Evolutionary conservation across 2,888 invertebrate genomes (phyloP), one percentile per base, ranked within the genome.

Genomic region (Andrena haemorrhoa): DNA sequence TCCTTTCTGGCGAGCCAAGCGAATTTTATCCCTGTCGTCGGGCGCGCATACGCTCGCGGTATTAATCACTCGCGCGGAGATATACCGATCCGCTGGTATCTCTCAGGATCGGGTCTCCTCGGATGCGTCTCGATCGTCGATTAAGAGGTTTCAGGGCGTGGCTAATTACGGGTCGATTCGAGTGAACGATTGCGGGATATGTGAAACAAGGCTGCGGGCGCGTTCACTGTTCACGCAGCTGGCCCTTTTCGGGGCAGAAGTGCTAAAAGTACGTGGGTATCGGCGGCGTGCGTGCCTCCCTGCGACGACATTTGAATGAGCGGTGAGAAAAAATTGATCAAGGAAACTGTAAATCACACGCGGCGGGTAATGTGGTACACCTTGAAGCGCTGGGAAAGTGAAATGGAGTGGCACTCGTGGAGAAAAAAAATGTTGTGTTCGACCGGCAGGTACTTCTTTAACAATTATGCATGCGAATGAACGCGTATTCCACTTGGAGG

Each of bases 1-100:
- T 86, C 82, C 79, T 68, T 80, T 84, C 74, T 81, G 69, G 69
- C 70, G 64, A 75, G 68, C 71, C 78, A 66, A 69, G 78, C 64
- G 85, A 85, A 87, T 87, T 87, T 87, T 79, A 87, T 86, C 77
- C 70, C 72, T 74, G 87, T 85, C 87, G 79, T 60, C 60, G 73
- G 72, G 56, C 41, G 65, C 58, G 53, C 63, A 66, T 53, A 61
- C 66, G 33, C 16, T 16, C 49, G 2, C 20, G 66, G 51, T 79
- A 78, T 84, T 84, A 85, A 83, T 73, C 74, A 64, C 66, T 53
- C 66, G 60, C 35, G 65, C n/a, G 26, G 64, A 49, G 71, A 58
- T 53, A 58, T 66, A 71, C 58, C 63, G 68, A 56, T 49, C 58
- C 0, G 33, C 23, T 23, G 60, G 20, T 64, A 72, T 72, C 72